Percentiles rank a stretch among this genome's conserved stretches.
Evolutionary conservation across 1,140 invertebrate genomes (phyloP).

Genomic region (Drosophila lowei): DNA sequence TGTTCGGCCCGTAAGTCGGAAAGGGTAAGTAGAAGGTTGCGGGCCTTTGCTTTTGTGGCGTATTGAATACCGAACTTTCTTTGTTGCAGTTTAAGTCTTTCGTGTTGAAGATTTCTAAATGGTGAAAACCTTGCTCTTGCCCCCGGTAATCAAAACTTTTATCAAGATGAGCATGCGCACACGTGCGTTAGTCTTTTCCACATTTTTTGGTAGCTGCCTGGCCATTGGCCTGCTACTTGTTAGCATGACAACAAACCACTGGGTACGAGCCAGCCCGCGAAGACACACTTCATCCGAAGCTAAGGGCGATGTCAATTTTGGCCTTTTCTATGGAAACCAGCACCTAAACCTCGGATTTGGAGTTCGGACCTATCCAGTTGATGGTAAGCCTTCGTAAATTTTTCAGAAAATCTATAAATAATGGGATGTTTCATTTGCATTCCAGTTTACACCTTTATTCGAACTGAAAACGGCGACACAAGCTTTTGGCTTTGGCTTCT

Average conservation of each 20-base stretch:
- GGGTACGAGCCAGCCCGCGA: constrained; percentile 91
- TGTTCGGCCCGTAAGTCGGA: not conserved
- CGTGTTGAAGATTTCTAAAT: constrained; percentile 26
- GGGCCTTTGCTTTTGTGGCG: not conserved
- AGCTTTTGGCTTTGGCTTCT: constrained; percentile 81
- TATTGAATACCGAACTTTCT: constrained; percentile 22
- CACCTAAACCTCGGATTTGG: constrained; percentile 92
- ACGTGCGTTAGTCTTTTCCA: constrained; percentile 89
- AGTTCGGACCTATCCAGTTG: constrained; percentile 85
- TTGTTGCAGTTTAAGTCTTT: constrained; percentile 27
- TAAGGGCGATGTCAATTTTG: constrained; percentile 91
- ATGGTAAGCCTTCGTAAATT: constrained; percentile 49
- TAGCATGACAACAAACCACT: constrained; percentile 93
- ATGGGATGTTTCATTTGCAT: not conserved
- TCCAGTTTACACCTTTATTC: constrained; percentile 73
- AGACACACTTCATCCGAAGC: constrained; percentile 88
- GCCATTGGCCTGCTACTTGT: constrained; percentile 92
- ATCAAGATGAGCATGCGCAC: constrained; percentile 77
- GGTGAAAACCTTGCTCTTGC: constrained; percentile 31
- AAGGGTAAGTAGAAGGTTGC: not conserved
- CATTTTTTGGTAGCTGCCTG: constrained; percentile 93
- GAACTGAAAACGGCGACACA: constrained; percentile 65
- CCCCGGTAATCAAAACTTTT: constrained; percentile 21
- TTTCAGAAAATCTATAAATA: not conserved
- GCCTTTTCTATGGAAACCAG: constrained; percentile 92